Evolutionary conservation across 92 coral and sea anemone genomes (phyloP), one percentile per base, ranked within the genome.

Genomic region (Phenganax stokvisi): DNA sequence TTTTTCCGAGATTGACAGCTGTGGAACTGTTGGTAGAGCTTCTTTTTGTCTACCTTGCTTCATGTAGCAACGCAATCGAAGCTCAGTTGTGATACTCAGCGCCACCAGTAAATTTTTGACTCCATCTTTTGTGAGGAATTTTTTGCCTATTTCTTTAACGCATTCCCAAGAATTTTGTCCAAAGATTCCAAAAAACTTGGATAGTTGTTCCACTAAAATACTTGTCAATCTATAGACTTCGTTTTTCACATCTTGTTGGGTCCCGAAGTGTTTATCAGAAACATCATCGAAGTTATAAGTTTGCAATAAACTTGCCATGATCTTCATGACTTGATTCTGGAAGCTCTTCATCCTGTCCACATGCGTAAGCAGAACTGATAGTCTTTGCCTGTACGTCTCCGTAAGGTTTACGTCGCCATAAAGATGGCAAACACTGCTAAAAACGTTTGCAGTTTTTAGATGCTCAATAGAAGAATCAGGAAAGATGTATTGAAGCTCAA

Each of bases 211-310:
- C 12, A 25, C 78, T 27, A 74, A 53, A 74, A 56, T 47, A 74
- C 78, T 74, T 55, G 78, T 11, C 0, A 74, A 56, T 74, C 78
- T 76, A 61, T 76, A 76, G 51, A 76, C 81, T 55, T 76, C 78
- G 52, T 74, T 54, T 10, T 76, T 76, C 67, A 76, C 81, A 54
- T 76, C 68, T 76, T 76, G 81, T 17, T 76, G 81, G 20, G 68
- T 76, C 44, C 81, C 81, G 56, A 7, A 76, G 56, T 76, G 37
- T 2, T 0, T 44, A n/a, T 37, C 7, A 74, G 1, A 0, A 37
- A 74, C 13, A 1, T 9, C 16, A 6, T 7, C 9, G 37, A 56
- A 5, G 20, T 44, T 51, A 51, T 76, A 57, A 54, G 81, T 76
- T 1, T 76, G 27, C 51, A 16, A 15, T 54, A 76, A 59, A 9